These are phyloP conservation scores for Muschampia staudingeri DNA, from an alignment of 2,888 invertebrate species.

Conservation along the genomic window DNA sequence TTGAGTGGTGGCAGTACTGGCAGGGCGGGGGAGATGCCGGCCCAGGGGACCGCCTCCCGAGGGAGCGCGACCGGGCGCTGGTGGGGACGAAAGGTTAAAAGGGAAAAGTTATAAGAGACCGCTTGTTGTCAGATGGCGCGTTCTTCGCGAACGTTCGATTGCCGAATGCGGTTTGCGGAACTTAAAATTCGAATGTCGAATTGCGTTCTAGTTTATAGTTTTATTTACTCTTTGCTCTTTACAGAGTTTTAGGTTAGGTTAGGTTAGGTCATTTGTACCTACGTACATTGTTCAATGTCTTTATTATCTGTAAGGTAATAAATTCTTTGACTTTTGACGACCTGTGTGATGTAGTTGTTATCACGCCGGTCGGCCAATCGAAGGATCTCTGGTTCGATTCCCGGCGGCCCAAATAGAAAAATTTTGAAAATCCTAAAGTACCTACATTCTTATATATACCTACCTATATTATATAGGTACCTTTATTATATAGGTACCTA, in stretches of 20 bases:
- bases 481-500: no score
- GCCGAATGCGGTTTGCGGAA: conserved; percentile 79
- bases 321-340: no score
- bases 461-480: no score
- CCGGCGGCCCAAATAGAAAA: no score
- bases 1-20: conserved; percentile 90
- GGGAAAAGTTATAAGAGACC: conserved; percentile 91
- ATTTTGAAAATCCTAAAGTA: no score
- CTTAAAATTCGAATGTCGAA: conserved; percentile 39
- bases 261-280: no score
- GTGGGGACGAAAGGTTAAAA: conserved; percentile 88
- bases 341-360: no score
- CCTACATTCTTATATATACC: no score
- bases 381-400: no score
- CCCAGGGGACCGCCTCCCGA: conserved; percentile 91
- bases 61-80: conserved; percentile 77
- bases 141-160: conserved; percentile 84
- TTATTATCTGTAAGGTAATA: no score
- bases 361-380: no score
- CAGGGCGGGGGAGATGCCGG: conserved; percentile 83
- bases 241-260: neutral
- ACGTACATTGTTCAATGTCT: no score
- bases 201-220: conserved; percentile 17
- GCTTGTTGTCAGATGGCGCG: conserved; percentile 89
- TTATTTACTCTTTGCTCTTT: neutral